Conservation (phyloP, 2,888 invertebrate genomes). For the Vanessa cardui region DNA sequence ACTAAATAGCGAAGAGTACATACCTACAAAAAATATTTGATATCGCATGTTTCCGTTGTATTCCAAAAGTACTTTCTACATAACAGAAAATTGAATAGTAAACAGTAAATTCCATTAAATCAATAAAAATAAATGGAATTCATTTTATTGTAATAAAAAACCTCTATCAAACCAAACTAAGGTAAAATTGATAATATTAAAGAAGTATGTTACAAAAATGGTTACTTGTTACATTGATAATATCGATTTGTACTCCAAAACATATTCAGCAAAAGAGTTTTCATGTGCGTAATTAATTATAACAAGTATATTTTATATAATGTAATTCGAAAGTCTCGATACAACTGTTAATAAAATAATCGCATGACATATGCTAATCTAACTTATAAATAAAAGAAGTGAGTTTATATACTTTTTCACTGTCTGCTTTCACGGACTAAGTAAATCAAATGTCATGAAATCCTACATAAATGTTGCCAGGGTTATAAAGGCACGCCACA, state of each 20-base stretch:
- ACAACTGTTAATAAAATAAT: no score
- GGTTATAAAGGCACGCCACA: no score
- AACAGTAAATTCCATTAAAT: neutral
- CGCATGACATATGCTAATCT: no score
- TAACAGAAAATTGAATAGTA: neutral
- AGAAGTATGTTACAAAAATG: neutral
- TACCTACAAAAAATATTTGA: slow-evolving; percentile 3
- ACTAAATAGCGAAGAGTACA: neutral
- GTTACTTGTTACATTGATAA: neutral
- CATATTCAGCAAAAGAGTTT: neutral
- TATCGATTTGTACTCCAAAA: neutral
- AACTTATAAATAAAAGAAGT: no score
- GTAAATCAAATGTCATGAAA: no score
- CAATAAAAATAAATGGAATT: neutral
- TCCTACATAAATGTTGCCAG: no score
- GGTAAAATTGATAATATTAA: neutral
- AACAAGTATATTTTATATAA: no score
- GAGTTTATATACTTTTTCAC: no score
- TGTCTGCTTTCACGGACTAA: no score
- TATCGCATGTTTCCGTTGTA: slow-evolving; percentile 2
- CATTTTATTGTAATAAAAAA: neutral
- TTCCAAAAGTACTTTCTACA: neutral
- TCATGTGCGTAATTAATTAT: neutral
- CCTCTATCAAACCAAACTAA: neutral
- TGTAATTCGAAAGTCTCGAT: no score